Evolutionary conservation across 1,140 invertebrate species (phyloP), one percentile per base, ranked within the genome.

Genomic region (Rhopalosiphum maidis): DNA sequence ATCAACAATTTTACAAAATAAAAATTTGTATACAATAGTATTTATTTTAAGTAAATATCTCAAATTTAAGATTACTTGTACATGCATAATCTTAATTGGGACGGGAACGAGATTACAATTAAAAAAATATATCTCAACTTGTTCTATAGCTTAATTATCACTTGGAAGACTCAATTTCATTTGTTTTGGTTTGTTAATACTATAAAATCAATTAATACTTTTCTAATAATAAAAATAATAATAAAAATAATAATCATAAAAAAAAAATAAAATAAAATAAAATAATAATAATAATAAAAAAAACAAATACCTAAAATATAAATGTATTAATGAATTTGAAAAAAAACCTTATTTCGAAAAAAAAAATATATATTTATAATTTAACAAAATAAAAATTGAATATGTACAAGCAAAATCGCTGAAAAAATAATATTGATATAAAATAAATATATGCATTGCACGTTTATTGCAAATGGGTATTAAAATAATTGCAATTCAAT

Each of bases 91-190:
- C 48, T 54, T 82, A 82, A 41, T 85, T 85, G 91, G 91, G 91
- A 93, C 91, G 91, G 91, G 91, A 93, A 86, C 91, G 82, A 93
- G 91, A 93, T 93, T 93, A 93, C 68, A 93, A 93, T 93, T 83
- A 82, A 93, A 93, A 92, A 93, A 37, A 90, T 92, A 92, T 51
- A 92, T 83, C 46, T 93, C 91, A 93, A 83, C n/a, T 86, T 93
- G 82, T 86, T 93, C 91, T 86, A 54, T 30, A 93, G 85, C 48
- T 93, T 93, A 86, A 86, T 93, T 93, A 93, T 93, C 91, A 93
- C 91, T 86, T 93, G 91, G 91, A 93, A 85, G 91, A 93, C 91
- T 86, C 46, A 21, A n/a, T 54, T 93, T 85, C 22, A 86, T 54
- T 93, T 83, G 48, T 93, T 93, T 92, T 93, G 91, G 91, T 93